phyloP scores from a whole-genome alignment of 1,140 invertebrate genomes.

The Pygmarrhopalites habei region DNA sequence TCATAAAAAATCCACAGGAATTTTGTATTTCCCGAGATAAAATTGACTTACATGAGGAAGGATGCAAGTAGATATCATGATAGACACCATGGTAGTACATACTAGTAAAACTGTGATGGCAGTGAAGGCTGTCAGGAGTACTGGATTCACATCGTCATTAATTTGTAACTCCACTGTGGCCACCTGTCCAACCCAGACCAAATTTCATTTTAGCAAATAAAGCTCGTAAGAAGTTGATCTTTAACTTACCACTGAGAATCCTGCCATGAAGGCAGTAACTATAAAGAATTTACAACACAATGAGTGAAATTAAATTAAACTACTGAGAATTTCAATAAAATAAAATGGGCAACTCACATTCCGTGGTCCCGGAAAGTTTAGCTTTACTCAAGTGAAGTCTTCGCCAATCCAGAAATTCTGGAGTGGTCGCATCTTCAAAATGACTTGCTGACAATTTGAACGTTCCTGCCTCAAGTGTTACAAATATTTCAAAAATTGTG shows the following conservation, averaged over 20 bases:
- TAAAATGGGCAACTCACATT: no score
- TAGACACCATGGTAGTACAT: slow-evolving; percentile 37
- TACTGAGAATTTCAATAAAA: no score
- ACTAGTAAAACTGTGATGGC: slow-evolving; percentile 32
- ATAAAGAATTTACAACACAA: no score
- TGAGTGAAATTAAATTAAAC: no score
- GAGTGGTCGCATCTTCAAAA: slow-evolving; percentile 22
- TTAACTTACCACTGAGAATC: slow-evolving; percentile 35
- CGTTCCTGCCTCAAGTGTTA: no score
- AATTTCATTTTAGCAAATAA: neutral
- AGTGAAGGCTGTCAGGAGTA: slow-evolving; percentile 33
- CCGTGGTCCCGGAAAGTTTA: slow-evolving; percentile 35
- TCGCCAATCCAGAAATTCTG: slow-evolving; percentile 36
- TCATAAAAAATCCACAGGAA: no score
- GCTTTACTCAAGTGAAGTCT: slow-evolving; percentile 37
- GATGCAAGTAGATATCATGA: slow-evolving; percentile 36
- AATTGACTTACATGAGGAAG: no score
- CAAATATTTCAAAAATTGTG: no score
- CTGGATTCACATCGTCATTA: slow-evolving; percentile 38
- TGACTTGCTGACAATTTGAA: no score
- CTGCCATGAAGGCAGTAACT: slow-evolving; percentile 31
- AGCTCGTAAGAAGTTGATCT: neutral
- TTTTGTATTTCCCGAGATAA: no score
- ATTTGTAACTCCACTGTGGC: slow-evolving; percentile 39
- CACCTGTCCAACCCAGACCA: slow-evolving; percentile 13